phyloP scores from a whole-genome alignment of 2,888 invertebrate species.

The Blomia tropicalis region DNA sequence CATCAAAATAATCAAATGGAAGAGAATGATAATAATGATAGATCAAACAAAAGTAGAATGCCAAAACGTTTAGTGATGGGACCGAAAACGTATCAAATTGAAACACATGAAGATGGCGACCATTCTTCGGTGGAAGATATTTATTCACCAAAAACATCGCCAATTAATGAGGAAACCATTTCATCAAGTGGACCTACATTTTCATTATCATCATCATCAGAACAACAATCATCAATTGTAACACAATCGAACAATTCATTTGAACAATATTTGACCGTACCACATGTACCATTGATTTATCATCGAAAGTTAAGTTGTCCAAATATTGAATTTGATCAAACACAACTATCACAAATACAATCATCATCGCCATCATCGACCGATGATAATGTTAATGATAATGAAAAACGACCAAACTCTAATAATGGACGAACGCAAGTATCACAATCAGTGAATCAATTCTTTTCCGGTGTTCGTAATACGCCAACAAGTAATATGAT shows the following conservation, averaged over 20 bases:
- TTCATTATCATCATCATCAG: background rate
- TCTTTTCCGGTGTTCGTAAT: background rate
- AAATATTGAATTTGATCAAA: background rate
- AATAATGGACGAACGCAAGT: background rate
- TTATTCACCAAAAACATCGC: constrained; percentile 4
- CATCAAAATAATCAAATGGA: no score
- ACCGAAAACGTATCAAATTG: constrained; percentile 15
- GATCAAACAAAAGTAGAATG: no score
- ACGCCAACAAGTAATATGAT: background rate
- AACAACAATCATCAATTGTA: background rate
- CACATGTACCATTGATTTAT: background rate
- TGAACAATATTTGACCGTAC: background rate
- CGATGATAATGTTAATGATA: no score
- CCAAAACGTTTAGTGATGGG: constrained; percentile 19
- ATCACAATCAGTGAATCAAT: background rate
- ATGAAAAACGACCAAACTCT: background rate
- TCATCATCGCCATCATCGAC: no score
- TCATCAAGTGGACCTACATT: background rate
- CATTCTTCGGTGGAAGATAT: no score
- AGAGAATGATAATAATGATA: no score
- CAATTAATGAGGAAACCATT: background rate
- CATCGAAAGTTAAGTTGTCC: constrained; percentile 6
- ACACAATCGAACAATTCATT: background rate
- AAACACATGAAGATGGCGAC: constrained; percentile 3
- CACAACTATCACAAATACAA: background rate